Base-by-base conservation (phyloP, 2,797 vertebrate species). In the Neosilurus mollespiculum region DNA sequence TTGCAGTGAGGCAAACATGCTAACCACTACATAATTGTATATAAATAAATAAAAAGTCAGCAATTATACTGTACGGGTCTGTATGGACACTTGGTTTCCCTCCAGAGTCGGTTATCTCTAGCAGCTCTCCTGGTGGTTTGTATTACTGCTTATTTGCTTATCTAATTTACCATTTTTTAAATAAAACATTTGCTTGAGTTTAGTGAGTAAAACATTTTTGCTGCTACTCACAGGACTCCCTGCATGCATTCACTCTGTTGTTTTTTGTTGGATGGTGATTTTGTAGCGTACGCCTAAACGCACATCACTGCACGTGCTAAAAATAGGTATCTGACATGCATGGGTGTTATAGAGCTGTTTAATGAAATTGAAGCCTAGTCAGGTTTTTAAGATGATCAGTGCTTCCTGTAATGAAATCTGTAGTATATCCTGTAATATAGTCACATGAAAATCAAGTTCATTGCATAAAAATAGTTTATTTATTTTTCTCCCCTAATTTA, bases 231-330 rank as follows among this genome's bases (percentile, higher is more conserved):
- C 34, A 71, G 43, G 56, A 79, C 22, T 62, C 26, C 53, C 72
- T 72, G 54, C 67, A 81, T 81, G 70, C 62, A 84, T 81, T 81
- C 78, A 14, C 30, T 66, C 61, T 81, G 12, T 10, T 16, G 3
- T 34, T 16, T 22, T 43, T 22, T 83, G 71, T 53, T 14, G 9
- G 62, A 61, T 61, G 51, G 16, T 18, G 78, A 34, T 61, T 76
- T 69, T 37, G 18, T 43, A 22, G 49, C 37, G 58, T 59, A 37
- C 72, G 54, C 22, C 58, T 53, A 66, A 22, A 37, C 20, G 61
- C 70, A 81, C 59, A 72, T 73, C 34, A 84, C 72, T 65, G 20
- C 53, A 37, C 0, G 2, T 37, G 26, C 49, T 54, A 64, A 61
- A 65, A 65, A 80, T 54, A 64, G 43, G 14, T 80, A 4, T 59